Base-by-base conservation (phyloP, 2,797 vertebrate genomes). In the Cheracebus regulus region DNA sequence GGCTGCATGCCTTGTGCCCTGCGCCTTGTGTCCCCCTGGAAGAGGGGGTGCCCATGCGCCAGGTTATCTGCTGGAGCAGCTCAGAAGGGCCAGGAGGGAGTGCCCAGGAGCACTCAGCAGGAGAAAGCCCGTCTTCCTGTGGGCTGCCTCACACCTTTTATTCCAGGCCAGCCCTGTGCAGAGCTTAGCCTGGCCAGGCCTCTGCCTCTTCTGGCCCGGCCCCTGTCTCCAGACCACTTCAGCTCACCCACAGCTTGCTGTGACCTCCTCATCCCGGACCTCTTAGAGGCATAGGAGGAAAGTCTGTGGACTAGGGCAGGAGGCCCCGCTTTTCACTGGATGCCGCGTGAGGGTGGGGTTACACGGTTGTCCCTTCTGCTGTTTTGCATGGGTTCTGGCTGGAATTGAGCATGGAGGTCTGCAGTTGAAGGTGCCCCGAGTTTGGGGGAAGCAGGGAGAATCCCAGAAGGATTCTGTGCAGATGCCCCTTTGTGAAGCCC, bases 1-100 rank as follows among this genome's bases (percentile, higher is more conserved):
- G 48, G n/a, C 58, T 58, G 10, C 4, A 0, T n/a, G 44, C 39
- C 33, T 7, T 36, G 30, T 0, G 2, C n/a, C 67, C 36, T 36
- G 73, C 0, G 0, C 20, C 41, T 19, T 24, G 22, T 83, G 36
- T 75, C 36, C 30, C 7, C 78, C 55, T n/a, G 44, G n/a, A 55
- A 61, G 44, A 75, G 24, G n/a, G 44, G 30, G 2, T 50, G 14
- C 70, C 28, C 1, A 28, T 2, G 9, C 72, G 61, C 48, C 14
- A 33, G 44, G 17, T 22, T 15, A 12, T 50, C 72, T 41, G 58
- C 80, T 44, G 7, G 44, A 13, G 9, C 15, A 61, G 75, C 79
- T 86, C 10, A 5, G 10, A 84, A 52, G 11, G 36, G 14, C 82
- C 41, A 61, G 58, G 83, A 81, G 83, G 87, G 52, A 30, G 89